Evolutionary conservation across 2,797 vertebrate species (phyloP).

Genomic region (Vireo griseus): DNA sequence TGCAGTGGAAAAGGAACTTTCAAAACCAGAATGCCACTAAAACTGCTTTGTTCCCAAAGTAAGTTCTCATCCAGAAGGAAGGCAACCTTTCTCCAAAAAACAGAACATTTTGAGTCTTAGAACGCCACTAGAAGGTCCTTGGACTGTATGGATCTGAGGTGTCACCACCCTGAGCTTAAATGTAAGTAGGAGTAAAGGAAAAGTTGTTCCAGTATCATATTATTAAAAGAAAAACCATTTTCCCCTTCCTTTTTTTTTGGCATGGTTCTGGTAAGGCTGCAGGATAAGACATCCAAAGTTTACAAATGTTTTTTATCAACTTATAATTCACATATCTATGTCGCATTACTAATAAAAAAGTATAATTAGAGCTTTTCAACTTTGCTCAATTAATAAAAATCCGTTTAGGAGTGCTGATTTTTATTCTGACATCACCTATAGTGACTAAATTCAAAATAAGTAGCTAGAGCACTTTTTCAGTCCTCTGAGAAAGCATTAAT

Average conservation of each 20-base stretch:
- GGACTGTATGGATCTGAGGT: background rate
- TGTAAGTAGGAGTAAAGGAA: background rate
- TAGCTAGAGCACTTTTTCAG: background rate
- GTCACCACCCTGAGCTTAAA: background rate
- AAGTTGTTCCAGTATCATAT: background rate
- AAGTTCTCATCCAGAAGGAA: background rate
- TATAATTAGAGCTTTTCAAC: background rate
- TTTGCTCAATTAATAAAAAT: background rate
- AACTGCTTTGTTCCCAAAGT: background rate
- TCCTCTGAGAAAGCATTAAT: background rate
- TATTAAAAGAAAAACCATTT: background rate
- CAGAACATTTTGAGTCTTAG: rapidly evolving
- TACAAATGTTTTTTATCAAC: background rate
- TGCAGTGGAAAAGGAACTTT: background rate
- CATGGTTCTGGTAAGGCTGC: background rate
- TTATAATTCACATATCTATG: background rate
- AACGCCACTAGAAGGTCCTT: background rate
- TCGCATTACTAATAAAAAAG: background rate
- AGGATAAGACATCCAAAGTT: background rate
- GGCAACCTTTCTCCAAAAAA: background rate
- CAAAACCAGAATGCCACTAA: background rate
- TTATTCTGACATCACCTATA: background rate
- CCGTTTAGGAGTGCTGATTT: background rate
- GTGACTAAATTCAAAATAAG: background rate
- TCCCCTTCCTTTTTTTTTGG: background rate